Base-by-base conservation (phyloP, 2,113 vertebrate species). In the Odontophorus gujanensis region DNA sequence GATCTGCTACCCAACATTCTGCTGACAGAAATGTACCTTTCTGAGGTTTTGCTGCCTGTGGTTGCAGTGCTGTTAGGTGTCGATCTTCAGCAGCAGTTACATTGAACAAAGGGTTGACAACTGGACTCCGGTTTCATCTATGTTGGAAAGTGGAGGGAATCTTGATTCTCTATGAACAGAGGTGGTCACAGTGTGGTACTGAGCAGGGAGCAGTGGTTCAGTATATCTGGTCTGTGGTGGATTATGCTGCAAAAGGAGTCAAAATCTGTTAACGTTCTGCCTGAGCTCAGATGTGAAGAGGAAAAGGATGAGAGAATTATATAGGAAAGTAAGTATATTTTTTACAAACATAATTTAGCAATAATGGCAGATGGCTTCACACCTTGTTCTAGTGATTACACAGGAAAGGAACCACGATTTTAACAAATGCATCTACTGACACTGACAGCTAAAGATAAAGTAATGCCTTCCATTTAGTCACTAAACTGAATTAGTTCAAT, bases 21-120 rank as follows among this genome's bases (percentile, higher is more conserved):
- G 30, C 9, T 5, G 48, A 36, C 25, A 81, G 50, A 55, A 65
- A 38, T 79, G 72, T 77, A 96, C 95, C 72, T 93, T 91, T 96
- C 16, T 13, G 48, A 42, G 40, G 38, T 89, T 62, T 61, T 57
- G 34, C 81, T 72, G 3, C 43, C 2, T 51, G 68, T 63, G 75
- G n/a, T 51, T 71, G 88, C 63, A 63, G 28, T 20, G 13, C 24
- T 9, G 36, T 30, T 78, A 42, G 17, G 25, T 62, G 71, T 30
- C 26, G 51, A 83, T 79, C 69, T 74, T 78, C 61, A 79, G 50
- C 1, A 82, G 59, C 25, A 45, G 68, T 81, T 69, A 69, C 50
- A 55, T 32, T 55, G 63, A 74, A 17, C 7, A 62, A 34, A 34
- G 55, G 32, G 59, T 2, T 55, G 50, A 22, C 47, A 84, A 1